Evolutionary conservation across 2,888 invertebrate species (phyloP).

Genomic region (Spisula subtruncata): DNA sequence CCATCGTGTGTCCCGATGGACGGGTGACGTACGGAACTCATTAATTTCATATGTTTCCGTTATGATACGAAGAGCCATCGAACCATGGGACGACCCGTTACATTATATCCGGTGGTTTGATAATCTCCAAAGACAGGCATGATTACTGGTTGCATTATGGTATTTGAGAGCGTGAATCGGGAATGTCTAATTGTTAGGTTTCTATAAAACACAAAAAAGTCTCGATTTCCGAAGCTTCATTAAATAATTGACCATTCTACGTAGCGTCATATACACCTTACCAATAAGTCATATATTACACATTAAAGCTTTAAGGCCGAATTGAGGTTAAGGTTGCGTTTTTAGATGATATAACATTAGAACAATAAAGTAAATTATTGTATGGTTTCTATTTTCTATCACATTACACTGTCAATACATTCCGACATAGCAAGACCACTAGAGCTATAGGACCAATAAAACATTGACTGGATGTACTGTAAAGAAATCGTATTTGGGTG

Average conservation of each 20-base stretch:
- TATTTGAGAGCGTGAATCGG: not conserved
- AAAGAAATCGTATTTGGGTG: no score
- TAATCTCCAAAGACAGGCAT: not conserved
- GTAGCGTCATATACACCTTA: no score
- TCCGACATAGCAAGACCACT: no score
- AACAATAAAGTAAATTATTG: no score
- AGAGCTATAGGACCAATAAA: no score
- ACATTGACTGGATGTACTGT: no score
- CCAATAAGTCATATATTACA: no score
- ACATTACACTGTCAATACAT: no score
- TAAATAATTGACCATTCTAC: slow-evolving; percentile 32
- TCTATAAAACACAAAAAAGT: not conserved
- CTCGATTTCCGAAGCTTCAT: slow-evolving; percentile 26
- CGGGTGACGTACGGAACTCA: not conserved
- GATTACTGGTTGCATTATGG: slow-evolving; percentile 8
- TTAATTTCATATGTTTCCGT: not conserved
- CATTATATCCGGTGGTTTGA: not conserved
- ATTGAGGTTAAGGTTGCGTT: no score
- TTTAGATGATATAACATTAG: no score
- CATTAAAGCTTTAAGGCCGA: no score
- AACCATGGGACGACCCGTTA: not conserved
- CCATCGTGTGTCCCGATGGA: not conserved
- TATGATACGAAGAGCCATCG: not conserved
- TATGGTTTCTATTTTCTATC: no score
- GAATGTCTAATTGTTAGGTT: not conserved